These are phyloP conservation scores for Scylla paramamosain DNA, from an alignment of 1,140 invertebrate genomes.

Conservation along the genomic window DNA sequence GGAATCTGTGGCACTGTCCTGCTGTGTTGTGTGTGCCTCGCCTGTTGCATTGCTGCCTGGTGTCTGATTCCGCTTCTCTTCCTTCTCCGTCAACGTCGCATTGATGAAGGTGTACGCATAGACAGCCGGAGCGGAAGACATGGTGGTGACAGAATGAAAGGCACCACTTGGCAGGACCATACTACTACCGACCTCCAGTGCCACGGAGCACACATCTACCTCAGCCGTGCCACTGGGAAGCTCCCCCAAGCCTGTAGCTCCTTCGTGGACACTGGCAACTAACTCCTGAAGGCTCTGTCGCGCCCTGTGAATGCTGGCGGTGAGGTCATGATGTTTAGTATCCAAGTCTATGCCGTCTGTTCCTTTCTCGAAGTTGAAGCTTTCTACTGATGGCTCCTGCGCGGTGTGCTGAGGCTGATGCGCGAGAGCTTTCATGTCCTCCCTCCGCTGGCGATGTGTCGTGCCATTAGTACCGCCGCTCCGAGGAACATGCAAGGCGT, in stretches of 20 bases:
- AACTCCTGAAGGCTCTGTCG: neutral
- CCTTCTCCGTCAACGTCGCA: neutral
- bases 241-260: neutral
- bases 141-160: conserved; percentile 54
- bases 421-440: too few species aligned
- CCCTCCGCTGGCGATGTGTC: neutral
- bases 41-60: neutral
- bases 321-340: neutral
- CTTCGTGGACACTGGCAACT: neutral
- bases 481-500: neutral
- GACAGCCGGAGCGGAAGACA: neutral
- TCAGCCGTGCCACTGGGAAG: neutral
- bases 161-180: conserved; percentile 1
- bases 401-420: too few species aligned
- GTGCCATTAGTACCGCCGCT: neutral
- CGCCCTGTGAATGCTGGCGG: neutral
- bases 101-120: conserved; percentile 56
- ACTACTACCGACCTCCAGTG: neutral
- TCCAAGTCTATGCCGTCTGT: neutral
- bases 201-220: neutral
- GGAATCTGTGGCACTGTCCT: neutral
- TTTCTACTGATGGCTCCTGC: neutral
- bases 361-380: neutral
- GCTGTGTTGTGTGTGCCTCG: neutral
- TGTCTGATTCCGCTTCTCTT: neutral